These are phyloP conservation scores for Montipora capitata DNA, from an alignment of 92 coral and sea anemone species.

Conservation along the genomic window DNA sequence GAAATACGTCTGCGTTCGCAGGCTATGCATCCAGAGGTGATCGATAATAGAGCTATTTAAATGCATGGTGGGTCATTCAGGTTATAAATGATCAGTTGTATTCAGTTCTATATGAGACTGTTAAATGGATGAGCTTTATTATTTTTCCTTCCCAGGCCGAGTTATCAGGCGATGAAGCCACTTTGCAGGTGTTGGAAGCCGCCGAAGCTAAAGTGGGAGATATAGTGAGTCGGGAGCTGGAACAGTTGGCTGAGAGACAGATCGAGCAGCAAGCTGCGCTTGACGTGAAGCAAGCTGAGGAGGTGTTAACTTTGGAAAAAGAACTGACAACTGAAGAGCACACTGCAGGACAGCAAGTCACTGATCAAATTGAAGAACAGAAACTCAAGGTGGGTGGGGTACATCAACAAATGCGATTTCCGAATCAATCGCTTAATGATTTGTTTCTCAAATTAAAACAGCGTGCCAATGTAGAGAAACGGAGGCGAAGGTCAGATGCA, in stretches of 20 bases:
- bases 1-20: no score
- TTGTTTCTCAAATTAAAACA: no score
- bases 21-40: no score
- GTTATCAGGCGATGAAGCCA: slow-evolving; percentile 86
- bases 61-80: no score
- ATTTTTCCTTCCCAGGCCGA: slow-evolving; percentile 75
- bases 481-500: no score
- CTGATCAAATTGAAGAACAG: slow-evolving; percentile 89
- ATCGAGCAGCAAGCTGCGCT: slow-evolving; percentile 83
- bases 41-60: no score
- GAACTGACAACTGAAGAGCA: slow-evolving; percentile 72
- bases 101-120: no score
- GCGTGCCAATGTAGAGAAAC: no score
- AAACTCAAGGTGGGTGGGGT: slow-evolving; percentile 83
- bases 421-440: no score
- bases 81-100: no score
- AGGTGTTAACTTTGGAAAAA: slow-evolving; percentile 66
- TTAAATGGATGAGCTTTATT: no score
- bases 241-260: slow-evolving; percentile 84
- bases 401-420: background rate
- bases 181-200: slow-evolving; percentile 87
- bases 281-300: slow-evolving; percentile 85
- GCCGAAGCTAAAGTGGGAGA: slow-evolving; percentile 78
- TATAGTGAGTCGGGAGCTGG: slow-evolving; percentile 68
- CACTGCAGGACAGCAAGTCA: slow-evolving; percentile 71